phyloP scores from a whole-genome alignment of 2,797 vertebrate genomes.

The Gymnoscopelus microlampas region DNA sequence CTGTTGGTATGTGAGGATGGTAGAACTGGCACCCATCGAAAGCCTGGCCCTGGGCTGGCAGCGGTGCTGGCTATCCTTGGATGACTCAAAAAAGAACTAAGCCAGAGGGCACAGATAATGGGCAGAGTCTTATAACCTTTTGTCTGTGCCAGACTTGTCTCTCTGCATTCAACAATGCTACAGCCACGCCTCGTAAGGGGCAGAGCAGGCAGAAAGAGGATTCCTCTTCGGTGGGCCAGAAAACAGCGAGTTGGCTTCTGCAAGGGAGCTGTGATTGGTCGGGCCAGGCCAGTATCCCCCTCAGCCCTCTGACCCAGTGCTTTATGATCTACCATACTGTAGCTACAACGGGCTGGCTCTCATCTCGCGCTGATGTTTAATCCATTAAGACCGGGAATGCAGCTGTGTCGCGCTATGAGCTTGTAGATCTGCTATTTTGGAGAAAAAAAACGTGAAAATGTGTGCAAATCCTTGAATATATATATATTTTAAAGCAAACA shows the following conservation, averaged over 20 bases:
- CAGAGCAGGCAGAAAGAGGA: conserved; percentile 32
- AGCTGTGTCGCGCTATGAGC: too few species aligned
- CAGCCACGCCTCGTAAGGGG: conserved; percentile 55
- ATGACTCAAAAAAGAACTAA: conserved; percentile 61
- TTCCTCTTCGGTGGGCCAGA: conserved; percentile 37
- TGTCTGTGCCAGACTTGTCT: conserved; percentile 66
- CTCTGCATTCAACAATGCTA: conserved; percentile 51
- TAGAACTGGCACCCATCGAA: conserved; percentile 61
- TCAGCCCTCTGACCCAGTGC: conserved; percentile 52
- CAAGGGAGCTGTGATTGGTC: conserved; percentile 25
- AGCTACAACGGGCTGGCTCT: conserved; percentile 6
- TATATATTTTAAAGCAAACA: too few species aligned
- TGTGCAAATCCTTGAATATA: too few species aligned
- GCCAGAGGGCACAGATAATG: conserved; percentile 74
- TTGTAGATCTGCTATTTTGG: too few species aligned
- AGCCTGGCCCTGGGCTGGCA: conserved; percentile 62
- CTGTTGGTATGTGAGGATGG: conserved; percentile 40
- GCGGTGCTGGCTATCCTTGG: conserved; percentile 62
- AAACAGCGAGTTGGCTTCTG: conserved; percentile 54
- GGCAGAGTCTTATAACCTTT: conserved; percentile 71
- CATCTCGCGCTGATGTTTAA: background rate
- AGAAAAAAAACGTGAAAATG: too few species aligned
- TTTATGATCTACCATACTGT: conserved; percentile 8
- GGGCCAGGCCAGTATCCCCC: conserved; percentile 27
- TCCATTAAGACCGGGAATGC: too few species aligned